phyloP scores from a whole-genome alignment of 2,797 vertebrate genomes.

The Perodicticus potto region DNA sequence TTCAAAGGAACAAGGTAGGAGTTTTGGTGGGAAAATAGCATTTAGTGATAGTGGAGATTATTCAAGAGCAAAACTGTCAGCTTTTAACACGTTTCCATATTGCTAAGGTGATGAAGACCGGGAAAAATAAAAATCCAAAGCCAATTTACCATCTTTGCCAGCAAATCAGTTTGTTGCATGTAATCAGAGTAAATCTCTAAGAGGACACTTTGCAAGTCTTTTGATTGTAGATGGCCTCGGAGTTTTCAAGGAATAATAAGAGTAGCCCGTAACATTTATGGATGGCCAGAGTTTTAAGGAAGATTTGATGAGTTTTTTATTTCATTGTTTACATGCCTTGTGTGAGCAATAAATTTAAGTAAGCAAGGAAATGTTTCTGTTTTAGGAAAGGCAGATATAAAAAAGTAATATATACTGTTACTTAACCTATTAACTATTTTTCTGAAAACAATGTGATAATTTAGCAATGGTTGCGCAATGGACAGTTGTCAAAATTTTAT shows the following conservation, averaged over 20 bases:
- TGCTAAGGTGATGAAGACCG: neutral
- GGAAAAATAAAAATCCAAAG: neutral
- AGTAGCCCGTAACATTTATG: neutral
- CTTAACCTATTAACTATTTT: neutral
- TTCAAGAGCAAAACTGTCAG: neutral
- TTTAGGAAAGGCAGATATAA: neutral
- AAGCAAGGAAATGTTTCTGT: neutral
- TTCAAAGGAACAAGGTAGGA: neutral
- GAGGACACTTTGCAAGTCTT: neutral
- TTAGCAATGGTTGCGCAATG: neutral
- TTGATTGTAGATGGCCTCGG: neutral
- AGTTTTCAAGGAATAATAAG: neutral
- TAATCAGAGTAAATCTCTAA: neutral
- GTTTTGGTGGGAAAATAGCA: neutral
- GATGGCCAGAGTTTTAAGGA: neutral
- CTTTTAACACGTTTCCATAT: neutral
- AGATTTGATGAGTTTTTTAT: neutral
- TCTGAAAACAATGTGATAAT: neutral
- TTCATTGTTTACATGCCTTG: neutral
- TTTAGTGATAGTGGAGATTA: neutral
- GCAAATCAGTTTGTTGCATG: neutral
- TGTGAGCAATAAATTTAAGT: neutral
- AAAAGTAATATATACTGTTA: neutral
- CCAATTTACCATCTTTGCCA: neutral
- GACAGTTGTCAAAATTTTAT: neutral